Evolutionary conservation across 2,888 invertebrate genomes (phyloP).

Genomic region (Achlya flavicornis): DNA sequence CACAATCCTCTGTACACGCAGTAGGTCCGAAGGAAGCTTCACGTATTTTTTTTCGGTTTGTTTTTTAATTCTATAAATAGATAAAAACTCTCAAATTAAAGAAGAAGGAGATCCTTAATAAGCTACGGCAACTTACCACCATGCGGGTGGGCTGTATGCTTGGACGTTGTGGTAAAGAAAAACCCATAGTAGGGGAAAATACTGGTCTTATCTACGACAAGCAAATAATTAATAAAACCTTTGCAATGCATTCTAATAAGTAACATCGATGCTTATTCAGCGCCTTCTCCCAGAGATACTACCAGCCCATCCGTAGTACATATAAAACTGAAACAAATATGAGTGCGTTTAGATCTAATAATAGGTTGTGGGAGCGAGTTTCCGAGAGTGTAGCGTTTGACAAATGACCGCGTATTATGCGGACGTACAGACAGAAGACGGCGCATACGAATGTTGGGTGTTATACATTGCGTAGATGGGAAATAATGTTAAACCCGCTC

Average conservation of each 20-base stretch:
- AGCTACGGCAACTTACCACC: too few relatives aligned
- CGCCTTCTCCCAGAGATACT: neutral
- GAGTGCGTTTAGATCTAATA: slow-evolving; percentile 1
- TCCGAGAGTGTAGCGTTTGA: slow-evolving; percentile 38
- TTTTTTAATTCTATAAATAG: too few relatives aligned
- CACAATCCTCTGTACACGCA: too few relatives aligned
- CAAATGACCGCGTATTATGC: slow-evolving; percentile 48
- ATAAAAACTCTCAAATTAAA: too few relatives aligned
- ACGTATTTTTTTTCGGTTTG: too few relatives aligned
- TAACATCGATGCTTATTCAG: neutral
- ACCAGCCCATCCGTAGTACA: neutral
- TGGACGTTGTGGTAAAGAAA: too few relatives aligned
- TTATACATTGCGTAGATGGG: slow-evolving; percentile 50
- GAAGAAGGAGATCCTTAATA: too few relatives aligned
- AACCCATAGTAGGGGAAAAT: too few relatives aligned
- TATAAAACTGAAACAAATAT: slow-evolving; percentile 9
- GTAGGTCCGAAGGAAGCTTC: too few relatives aligned
- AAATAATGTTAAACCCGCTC: neutral
- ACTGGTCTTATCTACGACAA: neutral
- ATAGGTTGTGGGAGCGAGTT: neutral
- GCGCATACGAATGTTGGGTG: slow-evolving; percentile 41
- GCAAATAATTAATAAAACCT: neutral
- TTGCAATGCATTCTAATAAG: neutral
- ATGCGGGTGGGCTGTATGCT: too few relatives aligned
- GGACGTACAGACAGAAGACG: slow-evolving; percentile 35